phyloP scores from a whole-genome alignment of 2,888 invertebrate species.

The Drosophila eohydei region DNA sequence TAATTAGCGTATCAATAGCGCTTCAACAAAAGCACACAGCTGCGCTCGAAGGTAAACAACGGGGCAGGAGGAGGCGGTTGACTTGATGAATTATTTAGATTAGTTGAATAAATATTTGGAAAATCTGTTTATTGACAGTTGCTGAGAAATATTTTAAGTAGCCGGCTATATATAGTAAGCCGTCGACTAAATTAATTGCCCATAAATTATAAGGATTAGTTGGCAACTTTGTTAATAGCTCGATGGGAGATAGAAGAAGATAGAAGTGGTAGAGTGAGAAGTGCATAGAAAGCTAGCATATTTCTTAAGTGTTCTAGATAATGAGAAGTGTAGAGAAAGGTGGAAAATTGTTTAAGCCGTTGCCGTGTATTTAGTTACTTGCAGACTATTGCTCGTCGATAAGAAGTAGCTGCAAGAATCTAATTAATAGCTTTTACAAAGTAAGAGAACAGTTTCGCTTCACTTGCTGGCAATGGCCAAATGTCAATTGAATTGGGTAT shows the following conservation, averaged over 20 bases:
- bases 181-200: background rate
- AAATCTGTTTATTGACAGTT: background rate
- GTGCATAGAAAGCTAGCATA: background rate
- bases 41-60: background rate
- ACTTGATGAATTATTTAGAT: slow-evolving; percentile 40
- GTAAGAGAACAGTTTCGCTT: background rate
- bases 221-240: background rate
- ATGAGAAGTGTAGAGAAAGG: slow-evolving; percentile 11
- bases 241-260: too few species aligned
- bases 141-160: background rate
- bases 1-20: slow-evolving; percentile 76
- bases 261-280: background rate
- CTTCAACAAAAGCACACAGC: slow-evolving; percentile 42
- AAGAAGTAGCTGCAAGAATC: background rate
- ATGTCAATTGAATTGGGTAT: slow-evolving; percentile 66
- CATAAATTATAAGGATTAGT: background rate
- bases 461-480: slow-evolving; percentile 21
- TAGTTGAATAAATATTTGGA: slow-evolving; percentile 35
- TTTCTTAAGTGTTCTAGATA: background rate
- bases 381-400: background rate
- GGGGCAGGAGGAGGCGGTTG: background rate
- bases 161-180: background rate
- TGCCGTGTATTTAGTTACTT: background rate
- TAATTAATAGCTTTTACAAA: slow-evolving; percentile 9
- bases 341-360: background rate